A percentile compares a stretch with the other conserved stretches of the same genome.
phyloP scores from a whole-genome alignment of 2,797 vertebrate species.

The Amphiprion clarkii region DNA sequence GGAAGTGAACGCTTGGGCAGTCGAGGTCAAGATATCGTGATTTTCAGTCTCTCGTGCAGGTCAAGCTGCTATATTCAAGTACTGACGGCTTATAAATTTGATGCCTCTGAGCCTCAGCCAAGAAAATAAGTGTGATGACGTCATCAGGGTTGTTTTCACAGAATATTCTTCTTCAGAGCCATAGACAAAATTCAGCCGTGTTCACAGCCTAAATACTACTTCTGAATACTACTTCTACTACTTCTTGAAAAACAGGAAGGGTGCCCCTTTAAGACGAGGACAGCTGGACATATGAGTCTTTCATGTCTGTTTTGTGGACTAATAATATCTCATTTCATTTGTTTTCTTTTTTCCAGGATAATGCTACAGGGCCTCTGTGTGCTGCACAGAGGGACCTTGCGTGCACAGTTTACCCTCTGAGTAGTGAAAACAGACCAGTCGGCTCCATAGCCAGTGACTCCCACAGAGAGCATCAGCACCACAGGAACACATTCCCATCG shows the following conservation, averaged over 20 bases:
- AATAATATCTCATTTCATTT: conserved; percentile 22
- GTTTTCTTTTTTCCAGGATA: conserved; percentile 28
- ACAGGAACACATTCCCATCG: conserved; percentile 69
- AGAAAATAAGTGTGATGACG: neutral
- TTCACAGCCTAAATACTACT: neutral
- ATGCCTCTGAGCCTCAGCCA: neutral
- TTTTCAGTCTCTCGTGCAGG: too few species aligned
- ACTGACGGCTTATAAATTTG: neutral
- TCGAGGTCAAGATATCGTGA: too few species aligned
- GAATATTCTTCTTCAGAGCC: neutral
- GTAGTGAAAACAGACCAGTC: conserved; percentile 55
- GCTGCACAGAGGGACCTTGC: conserved; percentile 26
- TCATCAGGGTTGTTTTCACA: neutral
- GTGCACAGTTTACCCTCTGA: conserved; percentile 54
- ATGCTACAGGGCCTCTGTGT: conserved; percentile 20
- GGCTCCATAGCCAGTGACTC: conserved; percentile 56
- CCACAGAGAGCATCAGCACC: conserved; percentile 68
- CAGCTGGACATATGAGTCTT: neutral
- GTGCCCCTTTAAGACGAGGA: neutral
- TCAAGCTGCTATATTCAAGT: too few species aligned
- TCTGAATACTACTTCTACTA: neutral
- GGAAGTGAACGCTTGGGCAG: too few species aligned
- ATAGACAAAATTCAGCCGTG: neutral
- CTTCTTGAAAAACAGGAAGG: neutral
- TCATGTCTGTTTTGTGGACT: conserved; percentile 1